Evolutionary conservation across 2,113 vertebrate species (phyloP).

Genomic region (Pelmatolapia mariae): DNA sequence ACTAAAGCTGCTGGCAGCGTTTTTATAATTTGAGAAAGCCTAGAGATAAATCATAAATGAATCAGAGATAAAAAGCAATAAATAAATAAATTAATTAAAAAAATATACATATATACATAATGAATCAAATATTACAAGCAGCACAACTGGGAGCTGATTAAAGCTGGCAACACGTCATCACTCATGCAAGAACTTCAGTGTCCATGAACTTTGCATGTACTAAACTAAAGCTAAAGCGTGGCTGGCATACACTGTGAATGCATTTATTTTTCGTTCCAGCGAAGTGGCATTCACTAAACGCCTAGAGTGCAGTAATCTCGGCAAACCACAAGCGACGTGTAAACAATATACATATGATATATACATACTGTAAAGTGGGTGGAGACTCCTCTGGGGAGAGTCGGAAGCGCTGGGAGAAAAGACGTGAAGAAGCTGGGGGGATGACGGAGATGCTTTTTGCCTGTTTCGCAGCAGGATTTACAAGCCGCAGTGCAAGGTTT

Average conservation of each 20-base stretch:
- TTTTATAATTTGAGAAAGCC: neutral
- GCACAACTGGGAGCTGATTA: neutral
- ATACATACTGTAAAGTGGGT: neutral
- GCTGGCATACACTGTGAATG: neutral
- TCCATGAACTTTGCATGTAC: neutral
- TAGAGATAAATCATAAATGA: neutral
- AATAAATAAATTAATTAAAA: fast-evolving
- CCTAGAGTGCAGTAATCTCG: neutral
- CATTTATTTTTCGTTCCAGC: constrained; percentile 9
- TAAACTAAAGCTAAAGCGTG: neutral
- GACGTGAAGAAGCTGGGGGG: neutral
- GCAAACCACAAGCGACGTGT: constrained; percentile 12
- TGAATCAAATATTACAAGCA: neutral
- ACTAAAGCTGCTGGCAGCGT: neutral
- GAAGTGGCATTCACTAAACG: constrained; percentile 4
- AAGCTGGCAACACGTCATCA: neutral
- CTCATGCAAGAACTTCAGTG: neutral
- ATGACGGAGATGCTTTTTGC: neutral
- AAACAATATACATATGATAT: constrained; percentile 5
- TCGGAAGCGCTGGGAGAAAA: neutral
- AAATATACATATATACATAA: neutral
- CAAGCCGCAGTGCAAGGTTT: neutral
- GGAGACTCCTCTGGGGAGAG: neutral
- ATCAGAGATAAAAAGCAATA: neutral
- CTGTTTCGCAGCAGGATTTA: neutral